Evolutionary conservation across 1,140 invertebrate genomes (phyloP).

Genomic region (Frieseomelitta varia): DNA sequence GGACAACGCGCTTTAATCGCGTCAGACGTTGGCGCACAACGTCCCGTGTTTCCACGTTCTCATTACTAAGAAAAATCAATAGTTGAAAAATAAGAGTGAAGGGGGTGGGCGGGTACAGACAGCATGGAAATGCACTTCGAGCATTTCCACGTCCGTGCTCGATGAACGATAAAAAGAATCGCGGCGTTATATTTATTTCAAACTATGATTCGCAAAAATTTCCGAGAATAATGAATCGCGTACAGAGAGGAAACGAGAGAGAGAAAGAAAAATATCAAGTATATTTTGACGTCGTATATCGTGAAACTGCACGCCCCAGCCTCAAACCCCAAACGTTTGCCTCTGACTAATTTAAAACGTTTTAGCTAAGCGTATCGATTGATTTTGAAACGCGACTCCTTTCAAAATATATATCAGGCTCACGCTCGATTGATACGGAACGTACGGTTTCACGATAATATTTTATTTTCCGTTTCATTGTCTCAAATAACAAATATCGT

Average conservation of each 20-base stretch:
- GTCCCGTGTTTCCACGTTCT: not conserved
- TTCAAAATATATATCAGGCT: constrained; percentile 4
- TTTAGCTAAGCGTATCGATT: constrained; percentile 6
- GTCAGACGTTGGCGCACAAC: constrained; percentile 31
- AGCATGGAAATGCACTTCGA: not conserved
- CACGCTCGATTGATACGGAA: not conserved
- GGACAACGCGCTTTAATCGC: constrained; percentile 43
- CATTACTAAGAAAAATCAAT: constrained; percentile 2
- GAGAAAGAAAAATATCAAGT: not conserved
- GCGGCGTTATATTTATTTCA: constrained; percentile 1
- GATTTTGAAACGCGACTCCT: not conserved
- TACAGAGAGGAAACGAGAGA: not conserved
- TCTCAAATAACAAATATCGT: not conserved
- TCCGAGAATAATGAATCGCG: constrained; percentile 1
- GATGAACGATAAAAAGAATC: not conserved
- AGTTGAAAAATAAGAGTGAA: not conserved
- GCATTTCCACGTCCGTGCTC: not conserved
- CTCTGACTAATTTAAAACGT: constrained; percentile 6
- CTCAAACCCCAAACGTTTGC: not conserved
- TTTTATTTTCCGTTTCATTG: not conserved
- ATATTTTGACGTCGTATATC: not conserved
- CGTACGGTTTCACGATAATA: not conserved
- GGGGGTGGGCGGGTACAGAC: too few species aligned
- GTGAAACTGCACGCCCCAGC: not conserved
- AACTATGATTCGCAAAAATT: not conserved